These are phyloP conservation scores for Crenichthys baileyi DNA, from an alignment of 2,797 vertebrate species.

Conservation along the genomic window DNA sequence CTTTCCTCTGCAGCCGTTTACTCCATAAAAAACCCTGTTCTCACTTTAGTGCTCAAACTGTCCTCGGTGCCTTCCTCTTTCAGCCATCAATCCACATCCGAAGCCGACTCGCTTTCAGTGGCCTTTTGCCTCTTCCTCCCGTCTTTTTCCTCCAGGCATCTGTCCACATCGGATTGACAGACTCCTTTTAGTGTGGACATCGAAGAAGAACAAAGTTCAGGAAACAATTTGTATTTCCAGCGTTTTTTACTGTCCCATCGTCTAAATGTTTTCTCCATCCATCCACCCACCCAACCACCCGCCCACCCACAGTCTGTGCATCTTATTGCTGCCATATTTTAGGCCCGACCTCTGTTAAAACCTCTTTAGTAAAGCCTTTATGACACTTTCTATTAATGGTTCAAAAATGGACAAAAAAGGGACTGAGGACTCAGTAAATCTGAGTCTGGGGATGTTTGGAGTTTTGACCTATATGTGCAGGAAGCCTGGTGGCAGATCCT, in stretches of 20 bases:
- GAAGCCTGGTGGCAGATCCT: slow-evolving; percentile 30
- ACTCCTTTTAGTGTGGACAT: slow-evolving; percentile 41
- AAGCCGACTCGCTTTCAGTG: slow-evolving; percentile 33
- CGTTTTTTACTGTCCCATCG: neutral
- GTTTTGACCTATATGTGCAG: neutral
- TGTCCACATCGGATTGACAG: slow-evolving; percentile 68
- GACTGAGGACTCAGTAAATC: neutral
- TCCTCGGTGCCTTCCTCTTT: slow-evolving; percentile 34
- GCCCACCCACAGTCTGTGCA: neutral
- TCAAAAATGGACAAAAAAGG: neutral
- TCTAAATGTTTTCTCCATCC: neutral
- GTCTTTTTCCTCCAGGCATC: slow-evolving; percentile 23
- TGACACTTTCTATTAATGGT: neutral
- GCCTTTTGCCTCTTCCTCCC: slow-evolving; percentile 15
- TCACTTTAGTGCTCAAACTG: slow-evolving; percentile 47
- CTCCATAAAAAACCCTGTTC: slow-evolving; percentile 61
- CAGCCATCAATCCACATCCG: slow-evolving; percentile 42
- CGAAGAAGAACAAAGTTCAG: neutral
- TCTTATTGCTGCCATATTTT: neutral
- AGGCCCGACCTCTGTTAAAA: neutral
- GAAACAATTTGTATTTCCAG: no score
- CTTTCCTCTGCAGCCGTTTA: slow-evolving; percentile 54
- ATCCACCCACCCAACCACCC: neutral
- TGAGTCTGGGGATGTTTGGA: neutral
- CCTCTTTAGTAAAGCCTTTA: neutral